These are phyloP conservation scores for Amblyopsis rosae DNA, from an alignment of 2,113 vertebrate species.

Conservation along the genomic window DNA sequence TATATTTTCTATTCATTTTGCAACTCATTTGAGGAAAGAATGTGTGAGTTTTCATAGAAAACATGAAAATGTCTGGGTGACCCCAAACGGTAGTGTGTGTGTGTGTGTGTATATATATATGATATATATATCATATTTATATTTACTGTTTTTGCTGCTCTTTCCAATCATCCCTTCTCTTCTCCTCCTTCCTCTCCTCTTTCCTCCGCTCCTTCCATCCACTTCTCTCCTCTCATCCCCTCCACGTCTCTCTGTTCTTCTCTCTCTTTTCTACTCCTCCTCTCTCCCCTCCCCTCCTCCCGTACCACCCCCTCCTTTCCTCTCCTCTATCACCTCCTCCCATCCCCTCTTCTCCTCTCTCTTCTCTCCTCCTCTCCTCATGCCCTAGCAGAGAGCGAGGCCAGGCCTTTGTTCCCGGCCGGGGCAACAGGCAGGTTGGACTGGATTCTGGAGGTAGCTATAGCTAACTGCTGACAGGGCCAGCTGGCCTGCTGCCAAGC, in stretches of 20 bases:
- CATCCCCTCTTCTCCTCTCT: not conserved
- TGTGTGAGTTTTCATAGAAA: too few relatives aligned
- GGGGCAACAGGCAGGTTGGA: slow-evolving; percentile 64
- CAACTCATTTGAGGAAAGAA: too few relatives aligned
- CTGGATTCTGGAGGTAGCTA: slow-evolving; percentile 66
- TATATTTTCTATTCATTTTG: too few relatives aligned
- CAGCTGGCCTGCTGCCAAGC: slow-evolving; percentile 76
- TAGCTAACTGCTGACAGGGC: slow-evolving; percentile 51
- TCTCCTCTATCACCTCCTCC: slow-evolving; percentile 7
- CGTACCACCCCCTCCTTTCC: not conserved
- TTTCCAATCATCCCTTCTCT: not conserved
- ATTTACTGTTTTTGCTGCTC: not conserved
- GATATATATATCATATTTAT: not conserved
- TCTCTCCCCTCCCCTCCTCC: not conserved
- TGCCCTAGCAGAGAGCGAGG: not conserved
- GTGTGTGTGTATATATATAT: too few relatives aligned
- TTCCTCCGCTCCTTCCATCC: not conserved
- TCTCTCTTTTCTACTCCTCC: not conserved
- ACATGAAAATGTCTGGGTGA: too few relatives aligned
- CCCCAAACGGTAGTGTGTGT: too few relatives aligned
- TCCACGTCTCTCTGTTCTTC: not conserved
- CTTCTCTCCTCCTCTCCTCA: slow-evolving; percentile 3
- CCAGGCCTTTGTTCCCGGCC: slow-evolving; percentile 67
- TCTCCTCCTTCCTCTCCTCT: not conserved
- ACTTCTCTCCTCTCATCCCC: not conserved